Conservation (phyloP, 2,113 vertebrate species). For the Proterorhinus semilunaris region DNA sequence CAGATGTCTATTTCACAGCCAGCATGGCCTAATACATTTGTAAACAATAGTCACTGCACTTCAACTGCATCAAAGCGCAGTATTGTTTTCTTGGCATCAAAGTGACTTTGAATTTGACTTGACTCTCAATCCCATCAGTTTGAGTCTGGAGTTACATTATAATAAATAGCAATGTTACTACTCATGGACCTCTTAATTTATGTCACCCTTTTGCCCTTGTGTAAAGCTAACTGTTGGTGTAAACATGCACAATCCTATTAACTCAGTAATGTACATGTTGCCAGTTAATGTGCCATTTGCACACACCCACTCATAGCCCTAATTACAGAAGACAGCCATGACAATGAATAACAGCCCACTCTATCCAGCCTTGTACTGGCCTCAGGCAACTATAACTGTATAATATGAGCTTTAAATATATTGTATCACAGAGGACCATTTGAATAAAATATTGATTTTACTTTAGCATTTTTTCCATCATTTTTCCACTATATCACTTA, state of each 20-base stretch:
- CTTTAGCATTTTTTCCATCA: not conserved
- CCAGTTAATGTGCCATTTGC: slow-evolving; percentile 31
- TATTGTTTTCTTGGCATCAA: slow-evolving; percentile 35
- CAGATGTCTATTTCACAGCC: slow-evolving; percentile 83
- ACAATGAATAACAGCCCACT: slow-evolving; percentile 39
- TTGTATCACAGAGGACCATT: not conserved
- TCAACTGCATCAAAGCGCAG: slow-evolving; percentile 44
- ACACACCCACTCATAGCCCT: slow-evolving; percentile 37
- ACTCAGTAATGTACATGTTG: slow-evolving; percentile 52
- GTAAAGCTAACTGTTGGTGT: slow-evolving; percentile 62
- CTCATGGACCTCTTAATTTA: slow-evolving; percentile 50
- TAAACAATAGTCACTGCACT: slow-evolving; percentile 80
- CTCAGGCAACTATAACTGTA: not conserved
- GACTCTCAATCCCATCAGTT: not conserved
- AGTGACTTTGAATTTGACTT: not conserved
- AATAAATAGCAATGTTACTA: slow-evolving; percentile 40
- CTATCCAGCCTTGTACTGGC: slow-evolving; percentile 5
- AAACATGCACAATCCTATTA: slow-evolving; percentile 68
- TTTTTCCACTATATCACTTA: not conserved
- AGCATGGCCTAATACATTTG: slow-evolving; percentile 69
- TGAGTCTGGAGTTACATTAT: slow-evolving; percentile 9
- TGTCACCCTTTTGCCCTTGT: slow-evolving; percentile 55
- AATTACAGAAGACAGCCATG: slow-evolving; percentile 43
- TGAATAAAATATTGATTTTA: not conserved
- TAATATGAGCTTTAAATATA: not conserved